A percentile compares a stretch with the other conserved stretches of the same genome.
These are phyloP conservation scores for Orthonevra nobilis DNA, from an alignment of 2,888 invertebrate species.

Conservation along the genomic window DNA sequence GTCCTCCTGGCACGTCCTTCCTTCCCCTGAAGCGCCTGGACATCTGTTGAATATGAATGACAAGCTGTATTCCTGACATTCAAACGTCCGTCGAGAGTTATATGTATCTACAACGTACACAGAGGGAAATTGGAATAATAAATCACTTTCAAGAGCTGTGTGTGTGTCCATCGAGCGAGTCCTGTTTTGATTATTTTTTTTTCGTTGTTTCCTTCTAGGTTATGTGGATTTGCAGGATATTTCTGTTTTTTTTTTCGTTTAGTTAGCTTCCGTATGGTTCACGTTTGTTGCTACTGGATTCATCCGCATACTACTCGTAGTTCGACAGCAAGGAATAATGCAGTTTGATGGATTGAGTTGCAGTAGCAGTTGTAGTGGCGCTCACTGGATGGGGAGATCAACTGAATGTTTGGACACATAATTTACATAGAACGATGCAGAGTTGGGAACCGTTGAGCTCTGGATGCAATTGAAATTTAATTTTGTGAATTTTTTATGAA, in stretches of 20 bases:
- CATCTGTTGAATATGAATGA: slow-evolving; percentile 68
- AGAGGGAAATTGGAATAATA: slow-evolving; percentile 66
- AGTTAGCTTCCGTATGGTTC: background rate
- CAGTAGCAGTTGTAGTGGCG: background rate
- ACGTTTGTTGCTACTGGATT: slow-evolving; percentile 21
- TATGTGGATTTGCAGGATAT: too few relatives aligned
- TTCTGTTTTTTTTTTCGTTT: background rate
- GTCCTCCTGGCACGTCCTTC: slow-evolving; percentile 25
- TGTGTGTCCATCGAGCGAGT: slow-evolving; percentile 8
- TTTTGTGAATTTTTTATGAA: slow-evolving; percentile 5
- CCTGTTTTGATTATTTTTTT: slow-evolving; percentile 1
- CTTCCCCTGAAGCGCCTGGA: slow-evolving; percentile 29
- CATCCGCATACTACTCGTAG: slow-evolving; percentile 19
- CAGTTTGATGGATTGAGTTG: slow-evolving; percentile 60
- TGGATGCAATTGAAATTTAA: slow-evolving; percentile 21
- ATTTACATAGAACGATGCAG: slow-evolving; percentile 26
- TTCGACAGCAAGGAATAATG: slow-evolving; percentile 28
- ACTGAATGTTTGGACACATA: slow-evolving; percentile 40
- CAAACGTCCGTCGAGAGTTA: background rate
- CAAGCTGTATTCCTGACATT: slow-evolving; percentile 37
- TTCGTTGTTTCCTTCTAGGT: background rate
- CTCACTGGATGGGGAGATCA: slow-evolving; percentile 17
- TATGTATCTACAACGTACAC: slow-evolving; percentile 8
- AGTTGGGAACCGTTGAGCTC: slow-evolving; percentile 17
- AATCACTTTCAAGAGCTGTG: slow-evolving; percentile 43